Base-by-base conservation (phyloP, 2,888 invertebrate species). In the Drosophila gaucha region DNA sequence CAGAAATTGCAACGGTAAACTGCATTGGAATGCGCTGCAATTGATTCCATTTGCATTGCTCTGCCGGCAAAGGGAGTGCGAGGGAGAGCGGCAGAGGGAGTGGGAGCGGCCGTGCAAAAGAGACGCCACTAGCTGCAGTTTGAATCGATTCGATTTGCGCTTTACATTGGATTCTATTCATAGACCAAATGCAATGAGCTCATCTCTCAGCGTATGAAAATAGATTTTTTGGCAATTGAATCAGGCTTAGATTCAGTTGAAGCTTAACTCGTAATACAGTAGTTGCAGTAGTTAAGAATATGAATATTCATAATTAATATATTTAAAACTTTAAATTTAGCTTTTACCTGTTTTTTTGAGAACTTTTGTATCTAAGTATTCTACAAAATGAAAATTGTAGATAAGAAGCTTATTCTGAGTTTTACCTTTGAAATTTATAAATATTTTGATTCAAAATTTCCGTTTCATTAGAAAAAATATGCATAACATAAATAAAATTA, bases 21-120 rank as follows among this genome's bases (percentile, higher is more conserved):
- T 55, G 36, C 26, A 64, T 35, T 63, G 54, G 33, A 63, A 64
- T 64, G 63, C 38, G 12, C 16, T 64, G 38, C 22, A 49, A 20
- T 44, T 44, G 9, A 14, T 22, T 20, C 52, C 51, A 49, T 52
- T 60, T 60, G 36, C 36, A 50, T 18, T 46, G 28, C 24, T 38
- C 43, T 39, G 51, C 72, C 72, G 72, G 74, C 49, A 59, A 52
- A 66, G 18, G 10, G n/a, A 43, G 20, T 1, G 18, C 24, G 31
- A 28, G 16, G 31, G 26, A 35, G 14, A 43, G 20, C 5, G 14
- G 3, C 10, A 51, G 18, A 12, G 39, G 14, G 12, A n/a, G n/a
- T 10, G 8, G 18, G 22, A 22, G 28, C 35, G 31, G 14, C 28
- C n/a, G 49, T 2, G 4, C 12, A 20, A 44, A 20, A 5, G 50